Conservation (phyloP, 2,797 vertebrate species). For the Remorina albescens region DNA sequence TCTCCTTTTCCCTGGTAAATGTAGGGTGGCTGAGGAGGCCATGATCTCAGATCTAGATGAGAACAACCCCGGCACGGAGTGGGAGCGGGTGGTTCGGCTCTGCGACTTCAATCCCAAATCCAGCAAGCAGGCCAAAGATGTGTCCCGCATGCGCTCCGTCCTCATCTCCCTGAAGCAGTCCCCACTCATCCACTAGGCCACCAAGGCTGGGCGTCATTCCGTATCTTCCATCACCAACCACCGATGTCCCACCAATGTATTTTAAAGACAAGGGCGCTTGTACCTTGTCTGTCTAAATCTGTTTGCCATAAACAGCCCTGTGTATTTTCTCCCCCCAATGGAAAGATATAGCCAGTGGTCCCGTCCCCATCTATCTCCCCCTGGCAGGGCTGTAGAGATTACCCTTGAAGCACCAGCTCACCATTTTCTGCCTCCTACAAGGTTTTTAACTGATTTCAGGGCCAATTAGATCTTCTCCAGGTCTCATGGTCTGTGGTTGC, state of each 20-base stretch:
- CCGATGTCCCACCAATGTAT: conserved; percentile 38
- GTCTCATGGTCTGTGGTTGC: conserved; percentile 27
- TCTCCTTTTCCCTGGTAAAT: conserved; percentile 64
- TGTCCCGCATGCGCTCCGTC: conserved; percentile 98
- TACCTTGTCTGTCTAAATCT: conserved; percentile 26
- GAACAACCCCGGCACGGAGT: conserved; percentile 94
- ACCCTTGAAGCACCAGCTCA: conserved; percentile 57
- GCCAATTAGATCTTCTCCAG: conserved; percentile 1
- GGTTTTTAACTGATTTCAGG: conserved; percentile 19
- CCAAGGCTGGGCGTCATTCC: conserved; percentile 58
- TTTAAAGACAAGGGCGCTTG: conserved; percentile 28
- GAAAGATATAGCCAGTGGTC: conserved; percentile 30
- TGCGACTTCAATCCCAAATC: conserved; percentile 99
- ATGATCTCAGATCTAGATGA: conserved; percentile 95
- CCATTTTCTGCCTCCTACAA: conserved; percentile 15
- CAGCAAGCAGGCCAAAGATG: conserved; percentile 98
- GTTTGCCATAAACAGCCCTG: conserved; percentile 34
- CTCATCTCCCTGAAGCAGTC: conserved; percentile 98
- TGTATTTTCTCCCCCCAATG: conserved; percentile 1
- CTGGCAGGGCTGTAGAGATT: conserved; percentile 52
- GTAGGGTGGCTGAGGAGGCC: conserved; percentile 96
- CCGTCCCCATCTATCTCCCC: conserved; percentile 7
- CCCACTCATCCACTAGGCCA: conserved; percentile 92
- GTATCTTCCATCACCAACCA: conserved; percentile 55
- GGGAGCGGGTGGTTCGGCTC: conserved; percentile 97